A percentile compares a stretch with the other conserved stretches of the same genome.
Evolutionary conservation across 2,888 invertebrate species (phyloP).

Genomic region (Caenorhabditis zanzibari): DNA sequence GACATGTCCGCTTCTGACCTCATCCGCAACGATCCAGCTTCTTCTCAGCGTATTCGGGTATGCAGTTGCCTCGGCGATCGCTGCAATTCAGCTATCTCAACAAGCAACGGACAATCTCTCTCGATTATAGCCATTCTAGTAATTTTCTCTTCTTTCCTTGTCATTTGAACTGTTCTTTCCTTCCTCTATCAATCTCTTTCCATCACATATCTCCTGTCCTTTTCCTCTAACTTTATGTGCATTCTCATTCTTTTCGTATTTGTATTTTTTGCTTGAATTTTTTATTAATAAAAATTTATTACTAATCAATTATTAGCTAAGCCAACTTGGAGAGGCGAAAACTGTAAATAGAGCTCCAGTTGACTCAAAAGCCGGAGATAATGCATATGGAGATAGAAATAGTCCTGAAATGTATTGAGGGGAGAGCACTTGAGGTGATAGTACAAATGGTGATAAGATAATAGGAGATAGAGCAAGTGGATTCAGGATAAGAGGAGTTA

Average conservation of each 20-base stretch:
- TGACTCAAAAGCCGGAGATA: conserved; percentile 69
- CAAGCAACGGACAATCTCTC: conserved; percentile 28
- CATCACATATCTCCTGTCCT: conserved; percentile 25
- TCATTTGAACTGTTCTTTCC: neutral
- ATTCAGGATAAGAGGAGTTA: conserved; percentile 68
- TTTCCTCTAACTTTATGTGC: conserved; percentile 5
- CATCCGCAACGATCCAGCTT: conserved; percentile 77
- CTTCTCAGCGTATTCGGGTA: conserved; percentile 72
- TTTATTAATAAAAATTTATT: neutral
- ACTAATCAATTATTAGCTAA: conserved; percentile 45
- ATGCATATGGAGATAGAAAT: conserved; percentile 66
- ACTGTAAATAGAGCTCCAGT: conserved; percentile 67
- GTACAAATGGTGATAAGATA: conserved; percentile 72
- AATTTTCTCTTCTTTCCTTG: conserved; percentile 1
- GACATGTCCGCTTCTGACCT: conserved; percentile 82
- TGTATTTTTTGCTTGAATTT: neutral
- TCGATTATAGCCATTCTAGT: conserved; percentile 42
- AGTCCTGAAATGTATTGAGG: conserved; percentile 67
- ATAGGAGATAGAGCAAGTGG: conserved; percentile 65
- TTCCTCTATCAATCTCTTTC: conserved; percentile 14
- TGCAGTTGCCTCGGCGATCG: conserved; percentile 82
- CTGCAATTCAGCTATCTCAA: conserved; percentile 59
- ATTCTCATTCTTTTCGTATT: neutral
- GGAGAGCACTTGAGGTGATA: conserved; percentile 71
- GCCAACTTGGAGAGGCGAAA: conserved; percentile 68